Conservation (phyloP, 2,888 invertebrate genomes). For the Liposcelis brunnea region DNA sequence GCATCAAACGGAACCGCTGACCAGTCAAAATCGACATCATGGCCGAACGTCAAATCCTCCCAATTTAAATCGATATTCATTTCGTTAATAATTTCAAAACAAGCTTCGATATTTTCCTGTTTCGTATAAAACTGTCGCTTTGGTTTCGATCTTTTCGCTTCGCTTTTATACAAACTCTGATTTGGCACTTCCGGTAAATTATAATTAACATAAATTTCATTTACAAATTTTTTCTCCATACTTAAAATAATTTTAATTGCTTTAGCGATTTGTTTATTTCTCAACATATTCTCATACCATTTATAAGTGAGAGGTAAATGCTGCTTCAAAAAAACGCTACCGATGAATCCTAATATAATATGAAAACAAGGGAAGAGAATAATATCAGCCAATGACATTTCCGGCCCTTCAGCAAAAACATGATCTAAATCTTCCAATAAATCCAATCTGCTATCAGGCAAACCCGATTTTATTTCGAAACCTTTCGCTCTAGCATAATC, state of each 20-base stretch:
- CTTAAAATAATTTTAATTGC: background rate
- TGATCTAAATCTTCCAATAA: constrained; percentile 36
- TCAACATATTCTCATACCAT: constrained; percentile 39
- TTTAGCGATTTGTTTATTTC: constrained; percentile 15
- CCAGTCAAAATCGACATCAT: constrained; percentile 44
- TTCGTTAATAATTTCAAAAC: constrained; percentile 30
- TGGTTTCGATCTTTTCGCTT: constrained; percentile 58
- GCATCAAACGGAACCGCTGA: constrained; percentile 49
- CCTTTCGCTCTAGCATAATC: constrained; percentile 30
- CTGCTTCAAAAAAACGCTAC: constrained; percentile 22
- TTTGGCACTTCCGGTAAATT: constrained; percentile 33
- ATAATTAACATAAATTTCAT: constrained; percentile 9
- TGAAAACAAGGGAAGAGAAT: constrained; percentile 56
- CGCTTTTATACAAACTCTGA: constrained; percentile 59
- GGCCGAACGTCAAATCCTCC: constrained; percentile 25
- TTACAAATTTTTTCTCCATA: background rate
- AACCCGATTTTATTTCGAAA: constrained; percentile 17
- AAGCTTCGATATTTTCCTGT: constrained; percentile 54
- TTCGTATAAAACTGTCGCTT: constrained; percentile 55
- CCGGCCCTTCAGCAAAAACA: constrained; percentile 65
- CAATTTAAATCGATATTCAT: constrained; percentile 26
- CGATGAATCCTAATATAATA: constrained; percentile 36
- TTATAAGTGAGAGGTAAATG: constrained; percentile 41
- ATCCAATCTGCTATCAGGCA: constrained; percentile 13
- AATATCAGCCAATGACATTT: constrained; percentile 66